These are phyloP conservation scores for Zaprionus bogoriensis DNA, from an alignment of 2,888 invertebrate genomes.

Conservation along the genomic window DNA sequence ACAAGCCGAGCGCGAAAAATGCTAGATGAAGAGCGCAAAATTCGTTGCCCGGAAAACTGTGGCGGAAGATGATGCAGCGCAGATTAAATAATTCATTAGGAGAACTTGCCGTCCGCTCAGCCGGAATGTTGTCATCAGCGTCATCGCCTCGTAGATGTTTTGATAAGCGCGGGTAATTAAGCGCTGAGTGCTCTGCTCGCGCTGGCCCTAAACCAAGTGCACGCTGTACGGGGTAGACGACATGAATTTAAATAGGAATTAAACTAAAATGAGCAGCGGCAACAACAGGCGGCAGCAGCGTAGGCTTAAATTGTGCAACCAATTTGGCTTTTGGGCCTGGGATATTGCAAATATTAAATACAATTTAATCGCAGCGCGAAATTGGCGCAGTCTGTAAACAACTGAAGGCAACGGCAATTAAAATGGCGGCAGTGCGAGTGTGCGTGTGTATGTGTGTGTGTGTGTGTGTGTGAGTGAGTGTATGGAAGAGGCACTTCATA, in stretches of 20 bases:
- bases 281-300: slow-evolving; percentile 18
- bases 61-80: slow-evolving; percentile 67
- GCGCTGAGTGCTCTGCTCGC: slow-evolving; percentile 50
- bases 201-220: slow-evolving; percentile 19
- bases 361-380: slow-evolving; percentile 67
- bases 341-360: slow-evolving; percentile 62
- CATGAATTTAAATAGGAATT: slow-evolving; percentile 77
- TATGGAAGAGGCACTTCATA: slow-evolving; percentile 63
- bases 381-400: slow-evolving; percentile 74
- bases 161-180: slow-evolving; percentile 77
- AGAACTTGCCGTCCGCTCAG: slow-evolving; percentile 54
- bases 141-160: slow-evolving; percentile 70
- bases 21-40: slow-evolving; percentile 56
- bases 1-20: slow-evolving; percentile 72
- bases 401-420: slow-evolving; percentile 41
- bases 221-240: too few relatives aligned
- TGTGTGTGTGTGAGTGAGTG: too few relatives aligned
- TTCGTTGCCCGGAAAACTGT: slow-evolving; percentile 31
- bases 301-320: slow-evolving; percentile 66
- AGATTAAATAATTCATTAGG: slow-evolving; percentile 77
- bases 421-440: slow-evolving; percentile 51
- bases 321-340: slow-evolving; percentile 49
- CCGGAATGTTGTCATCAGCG: slow-evolving; percentile 39
- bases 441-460: slow-evolving; percentile 32
- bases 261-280: slow-evolving; percentile 70